These are phyloP conservation scores for Oriolus oriolus DNA, from an alignment of 2,113 vertebrate species.

Conservation along the genomic window DNA sequence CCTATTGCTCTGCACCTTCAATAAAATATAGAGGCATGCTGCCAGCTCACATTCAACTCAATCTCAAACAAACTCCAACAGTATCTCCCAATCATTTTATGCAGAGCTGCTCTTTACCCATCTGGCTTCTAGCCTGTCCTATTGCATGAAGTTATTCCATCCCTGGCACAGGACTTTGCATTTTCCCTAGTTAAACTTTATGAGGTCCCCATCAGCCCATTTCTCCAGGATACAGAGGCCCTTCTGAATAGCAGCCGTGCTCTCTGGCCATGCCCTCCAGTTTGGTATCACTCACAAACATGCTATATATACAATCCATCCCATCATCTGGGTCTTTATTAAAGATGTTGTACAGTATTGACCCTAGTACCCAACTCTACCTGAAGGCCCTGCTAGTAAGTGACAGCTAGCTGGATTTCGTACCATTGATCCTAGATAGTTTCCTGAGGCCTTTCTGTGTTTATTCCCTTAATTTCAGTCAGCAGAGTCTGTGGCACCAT, in stretches of 20 bases:
- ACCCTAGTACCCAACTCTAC: too few relatives aligned
- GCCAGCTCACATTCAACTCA: background rate
- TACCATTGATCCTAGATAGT: background rate
- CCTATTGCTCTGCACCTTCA: background rate
- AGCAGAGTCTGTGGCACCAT: background rate
- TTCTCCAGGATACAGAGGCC: background rate
- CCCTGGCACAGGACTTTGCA: background rate
- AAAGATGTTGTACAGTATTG: background rate
- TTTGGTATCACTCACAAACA: background rate
- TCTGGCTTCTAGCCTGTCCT: background rate
- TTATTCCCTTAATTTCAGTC: background rate
- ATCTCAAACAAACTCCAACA: background rate
- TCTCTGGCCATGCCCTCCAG: background rate
- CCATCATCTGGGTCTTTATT: background rate
- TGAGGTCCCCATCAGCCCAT: background rate
- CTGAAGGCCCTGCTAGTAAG: background rate
- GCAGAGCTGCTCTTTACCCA: background rate
- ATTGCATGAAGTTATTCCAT: background rate
- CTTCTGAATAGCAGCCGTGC: background rate
- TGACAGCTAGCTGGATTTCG: background rate
- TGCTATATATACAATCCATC: background rate
- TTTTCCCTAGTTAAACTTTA: background rate
- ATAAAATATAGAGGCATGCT: background rate
- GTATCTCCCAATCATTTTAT: background rate
- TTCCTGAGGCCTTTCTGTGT: background rate